Conservation (phyloP, 1,140 invertebrate species). For the Melitaea cinxia region DNA sequence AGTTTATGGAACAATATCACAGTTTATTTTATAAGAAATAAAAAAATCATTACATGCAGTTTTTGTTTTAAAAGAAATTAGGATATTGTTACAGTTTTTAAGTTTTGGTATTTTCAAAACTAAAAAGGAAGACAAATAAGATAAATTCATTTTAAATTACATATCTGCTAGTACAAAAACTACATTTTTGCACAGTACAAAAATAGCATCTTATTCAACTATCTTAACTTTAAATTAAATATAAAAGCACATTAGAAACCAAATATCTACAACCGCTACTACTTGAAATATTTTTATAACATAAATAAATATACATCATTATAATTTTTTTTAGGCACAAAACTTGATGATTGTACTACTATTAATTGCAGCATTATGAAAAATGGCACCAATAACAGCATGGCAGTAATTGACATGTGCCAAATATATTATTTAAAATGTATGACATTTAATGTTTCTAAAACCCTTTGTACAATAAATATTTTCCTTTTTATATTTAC, state of each 20-base stretch:
- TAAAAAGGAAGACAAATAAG: background rate
- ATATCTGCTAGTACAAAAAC: constrained; percentile 15
- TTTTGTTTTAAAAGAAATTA: background rate
- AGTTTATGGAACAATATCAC: constrained; percentile 12
- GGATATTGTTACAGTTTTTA: background rate
- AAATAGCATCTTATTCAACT: constrained; percentile 32
- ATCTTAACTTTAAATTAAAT: constrained; percentile 25
- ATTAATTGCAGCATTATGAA: background rate
- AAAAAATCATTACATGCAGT: background rate
- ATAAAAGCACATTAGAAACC: constrained; percentile 10
- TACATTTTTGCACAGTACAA: constrained; percentile 20
- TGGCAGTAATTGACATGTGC: background rate
- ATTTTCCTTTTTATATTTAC: background rate
- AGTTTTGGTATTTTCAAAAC: background rate
- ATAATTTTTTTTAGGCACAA: constrained; percentile 9
- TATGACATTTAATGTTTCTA: background rate
- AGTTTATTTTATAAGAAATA: background rate
- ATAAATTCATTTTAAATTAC: background rate
- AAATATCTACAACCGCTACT: constrained; percentile 8
- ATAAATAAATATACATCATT: constrained; percentile 3
- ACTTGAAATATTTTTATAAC: background rate
- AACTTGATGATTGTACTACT: background rate
- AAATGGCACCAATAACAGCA: background rate
- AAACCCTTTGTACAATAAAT: background rate
- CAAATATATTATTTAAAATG: background rate